Percentiles rank a stretch among this genome's conserved stretches.
phyloP scores from a whole-genome alignment of 2,113 vertebrate genomes.

The Hypomesus transpacificus region DNA sequence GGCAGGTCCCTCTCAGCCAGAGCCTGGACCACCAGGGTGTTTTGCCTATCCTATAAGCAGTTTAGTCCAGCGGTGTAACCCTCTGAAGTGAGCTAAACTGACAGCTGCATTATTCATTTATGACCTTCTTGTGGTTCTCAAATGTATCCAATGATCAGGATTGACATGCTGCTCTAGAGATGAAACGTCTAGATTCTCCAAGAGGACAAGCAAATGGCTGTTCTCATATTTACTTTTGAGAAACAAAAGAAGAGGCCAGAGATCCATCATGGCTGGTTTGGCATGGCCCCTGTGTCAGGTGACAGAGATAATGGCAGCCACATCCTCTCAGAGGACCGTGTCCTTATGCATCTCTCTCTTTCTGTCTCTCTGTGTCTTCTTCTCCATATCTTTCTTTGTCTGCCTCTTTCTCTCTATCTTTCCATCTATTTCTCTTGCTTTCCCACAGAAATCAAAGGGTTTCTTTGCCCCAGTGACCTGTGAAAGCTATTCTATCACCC shows the following conservation, averaged over 20 bases:
- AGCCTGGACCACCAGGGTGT: too few species aligned
- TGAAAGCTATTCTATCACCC: too few species aligned
- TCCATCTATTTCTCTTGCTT: neutral
- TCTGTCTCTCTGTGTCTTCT: neutral
- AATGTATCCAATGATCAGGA: constrained; percentile 49
- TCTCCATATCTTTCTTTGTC: neutral
- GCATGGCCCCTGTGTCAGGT: constrained; percentile 48
- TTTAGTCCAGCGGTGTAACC: constrained; percentile 31
- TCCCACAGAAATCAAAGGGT: too few species aligned
- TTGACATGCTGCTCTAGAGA: constrained; percentile 40
- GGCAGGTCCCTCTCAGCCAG: too few species aligned
- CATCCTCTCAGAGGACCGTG: constrained; percentile 27
- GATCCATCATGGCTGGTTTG: constrained; percentile 33
- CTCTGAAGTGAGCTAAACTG: constrained; percentile 48
- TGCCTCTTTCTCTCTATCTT: neutral
- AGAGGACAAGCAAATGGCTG: constrained; percentile 61
- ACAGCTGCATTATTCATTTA: constrained; percentile 61
- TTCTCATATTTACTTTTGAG: constrained; percentile 61
- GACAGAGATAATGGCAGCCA: constrained; percentile 51
- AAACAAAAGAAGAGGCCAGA: constrained; percentile 40
- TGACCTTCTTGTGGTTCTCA: constrained; percentile 50
- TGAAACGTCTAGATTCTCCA: constrained; percentile 50
- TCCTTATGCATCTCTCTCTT: neutral
- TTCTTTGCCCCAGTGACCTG: too few species aligned
- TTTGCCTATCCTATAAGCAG: neutral